Evolutionary conservation across 2,113 vertebrate species (phyloP).

Genomic region (Dissostichus mawsoni): DNA sequence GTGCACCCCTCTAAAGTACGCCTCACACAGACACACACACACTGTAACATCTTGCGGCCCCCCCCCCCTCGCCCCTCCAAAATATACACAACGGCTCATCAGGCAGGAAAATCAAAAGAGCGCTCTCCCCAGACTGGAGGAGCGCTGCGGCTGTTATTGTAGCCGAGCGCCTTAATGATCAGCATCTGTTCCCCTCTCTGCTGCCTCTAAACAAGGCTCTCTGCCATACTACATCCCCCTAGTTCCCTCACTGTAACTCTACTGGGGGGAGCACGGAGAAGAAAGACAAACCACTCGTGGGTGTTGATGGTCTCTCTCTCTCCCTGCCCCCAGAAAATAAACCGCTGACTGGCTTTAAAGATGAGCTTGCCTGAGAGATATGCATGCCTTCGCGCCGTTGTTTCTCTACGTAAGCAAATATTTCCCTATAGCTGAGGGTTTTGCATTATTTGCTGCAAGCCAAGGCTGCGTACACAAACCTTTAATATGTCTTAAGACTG

Average conservation of each 20-base stretch:
- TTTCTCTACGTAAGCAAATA: constrained; percentile 61
- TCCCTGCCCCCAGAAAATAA: constrained; percentile 16
- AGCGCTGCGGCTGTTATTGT: constrained; percentile 76
- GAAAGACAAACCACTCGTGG: background rate
- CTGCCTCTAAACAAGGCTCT: constrained; percentile 65
- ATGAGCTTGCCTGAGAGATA: constrained; percentile 47
- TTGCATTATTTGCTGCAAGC: constrained; percentile 30
- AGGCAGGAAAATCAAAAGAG: constrained; percentile 77
- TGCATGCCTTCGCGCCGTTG: constrained; percentile 14
- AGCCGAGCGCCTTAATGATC: constrained; percentile 77
- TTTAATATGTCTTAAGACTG: constrained; percentile 14
- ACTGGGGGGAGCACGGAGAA: background rate
- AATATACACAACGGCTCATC: constrained; percentile 77
- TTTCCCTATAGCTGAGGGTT: constrained; percentile 41
- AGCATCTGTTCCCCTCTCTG: constrained; percentile 75
- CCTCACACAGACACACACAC: constrained; percentile 23
- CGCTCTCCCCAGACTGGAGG: constrained; percentile 69
- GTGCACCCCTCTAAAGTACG: constrained; percentile 28
- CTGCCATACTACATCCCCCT: constrained; percentile 40
- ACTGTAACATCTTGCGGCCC: constrained; percentile 50
- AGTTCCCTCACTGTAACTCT: constrained; percentile 42
- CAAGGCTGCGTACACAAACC: constrained; percentile 15
- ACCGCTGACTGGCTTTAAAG: constrained; percentile 74
- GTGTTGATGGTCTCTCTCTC: constrained; percentile 35
- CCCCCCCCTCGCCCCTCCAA: constrained; percentile 20